Percentiles rank a stretch among this genome's conserved stretches.
Conservation (phyloP, 2,888 invertebrate genomes). For the Clusia tigrina region DNA sequence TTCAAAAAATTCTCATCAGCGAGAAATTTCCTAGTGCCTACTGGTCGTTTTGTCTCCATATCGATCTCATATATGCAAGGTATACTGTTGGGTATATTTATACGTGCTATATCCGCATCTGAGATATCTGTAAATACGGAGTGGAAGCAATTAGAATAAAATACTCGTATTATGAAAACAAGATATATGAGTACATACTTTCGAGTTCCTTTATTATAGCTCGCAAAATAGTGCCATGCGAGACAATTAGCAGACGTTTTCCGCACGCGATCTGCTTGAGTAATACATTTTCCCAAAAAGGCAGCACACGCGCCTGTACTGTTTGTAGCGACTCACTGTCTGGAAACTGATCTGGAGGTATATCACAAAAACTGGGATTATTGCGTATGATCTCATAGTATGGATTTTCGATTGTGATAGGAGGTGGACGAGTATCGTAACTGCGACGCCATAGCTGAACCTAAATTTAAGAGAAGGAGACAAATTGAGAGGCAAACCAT, state of each 20-base stretch:
- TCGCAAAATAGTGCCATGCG: slow-evolving; percentile 86
- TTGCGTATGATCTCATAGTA: slow-evolving; percentile 79
- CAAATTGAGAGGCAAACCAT: too few species aligned
- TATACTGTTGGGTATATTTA: slow-evolving; percentile 82
- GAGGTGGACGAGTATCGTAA: slow-evolving; percentile 82
- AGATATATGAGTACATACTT: slow-evolving; percentile 62
- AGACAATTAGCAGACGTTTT: slow-evolving; percentile 80
- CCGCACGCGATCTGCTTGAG: slow-evolving; percentile 74
- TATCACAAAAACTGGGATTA: slow-evolving; percentile 76
- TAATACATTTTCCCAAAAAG: slow-evolving; percentile 87
- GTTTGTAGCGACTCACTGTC: slow-evolving; percentile 83
- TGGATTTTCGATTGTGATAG: slow-evolving; percentile 78
- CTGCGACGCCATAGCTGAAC: slow-evolving; percentile 88
- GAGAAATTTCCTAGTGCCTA: slow-evolving; percentile 76
- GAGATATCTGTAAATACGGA: slow-evolving; percentile 68
- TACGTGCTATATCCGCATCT: slow-evolving; percentile 76
- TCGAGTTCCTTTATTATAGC: slow-evolving; percentile 88
- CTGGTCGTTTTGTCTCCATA: slow-evolving; percentile 71
- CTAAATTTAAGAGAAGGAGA: too few species aligned
- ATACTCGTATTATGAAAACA: not conserved
- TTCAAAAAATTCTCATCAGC: slow-evolving; percentile 82
- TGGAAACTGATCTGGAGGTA: slow-evolving; percentile 79
- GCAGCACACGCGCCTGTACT: slow-evolving; percentile 81
- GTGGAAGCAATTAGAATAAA: slow-evolving; percentile 12
- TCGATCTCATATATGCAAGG: slow-evolving; percentile 82